Base-by-base conservation (phyloP, 2,797 vertebrate species). In the Typhlichthys subterraneus region DNA sequence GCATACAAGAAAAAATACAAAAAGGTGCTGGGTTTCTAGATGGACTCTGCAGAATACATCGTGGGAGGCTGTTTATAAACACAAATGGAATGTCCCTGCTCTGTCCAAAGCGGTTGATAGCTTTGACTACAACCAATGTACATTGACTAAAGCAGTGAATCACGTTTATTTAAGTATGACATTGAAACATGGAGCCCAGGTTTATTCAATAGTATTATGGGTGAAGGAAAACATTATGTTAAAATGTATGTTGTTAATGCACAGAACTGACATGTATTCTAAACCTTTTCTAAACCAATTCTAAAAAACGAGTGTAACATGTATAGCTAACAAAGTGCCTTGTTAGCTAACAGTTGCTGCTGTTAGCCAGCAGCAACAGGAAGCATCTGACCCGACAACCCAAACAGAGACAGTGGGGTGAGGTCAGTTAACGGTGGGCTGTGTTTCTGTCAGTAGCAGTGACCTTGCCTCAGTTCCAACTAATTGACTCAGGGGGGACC, bases 11-110 rank as follows among this genome's bases (percentile, higher is more conserved):
- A 67, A 65, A 77, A 87, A 81, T 75, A 71, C 62, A 76, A 66
- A 76, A 66, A 77, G 57, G 75, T 60, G 68, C 84, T 76, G 63
- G 50, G 70, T 89, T 90, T 88, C 85, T 73, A 68, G 57, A 72
- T 12, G 5, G 61, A 67, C 67, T 88, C 90, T 89, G 89, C 69
- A 88, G 65, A 91, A 88, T 72, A 53, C 77, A 88, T 90, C 73
- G 72, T 1, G 33, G 64, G 59, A 70, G 56, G 56, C 45, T 59
- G 61, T 72, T 65, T 61, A 55, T 68, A 67, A 59, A 69, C 81
- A 75, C 64, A 54, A 79, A 88, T 81, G 57, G 83, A 75, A 74
- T 62, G 75, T 72, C 75, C 65, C 51, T 45, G 67, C 47, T 73
- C 67, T 60, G 66, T 76, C 76, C 75, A 72, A 13, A 19, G 74